Conservation (phyloP, 2,888 invertebrate species). For the Oxyscelio sp. region DNA sequence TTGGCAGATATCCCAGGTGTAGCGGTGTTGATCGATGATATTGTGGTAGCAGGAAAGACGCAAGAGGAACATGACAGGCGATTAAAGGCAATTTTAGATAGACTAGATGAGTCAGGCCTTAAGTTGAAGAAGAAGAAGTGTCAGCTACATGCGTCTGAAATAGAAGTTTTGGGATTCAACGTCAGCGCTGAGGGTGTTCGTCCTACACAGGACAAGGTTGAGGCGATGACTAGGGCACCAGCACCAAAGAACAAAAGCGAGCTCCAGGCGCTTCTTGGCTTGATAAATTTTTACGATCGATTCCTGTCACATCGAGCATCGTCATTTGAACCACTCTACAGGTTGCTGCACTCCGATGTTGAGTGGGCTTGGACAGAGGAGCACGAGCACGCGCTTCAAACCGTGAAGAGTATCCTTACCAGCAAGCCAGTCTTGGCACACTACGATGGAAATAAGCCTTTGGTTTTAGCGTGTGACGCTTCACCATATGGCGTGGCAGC, state of each 20-base stretch:
- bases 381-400: too few relatives aligned
- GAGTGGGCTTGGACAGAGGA: constrained; percentile 1
- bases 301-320: background rate
- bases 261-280: background rate
- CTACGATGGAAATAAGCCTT: background rate
- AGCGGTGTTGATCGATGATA: constrained; percentile 12
- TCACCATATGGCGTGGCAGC: constrained; percentile 10
- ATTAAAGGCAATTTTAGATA: background rate
- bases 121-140: background rate
- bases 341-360: background rate
- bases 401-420: too few relatives aligned
- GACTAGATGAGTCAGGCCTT: background rate
- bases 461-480: constrained; percentile 25
- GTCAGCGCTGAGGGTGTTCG: background rate
- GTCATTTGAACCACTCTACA: constrained; percentile 10
- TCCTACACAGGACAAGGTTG: background rate
- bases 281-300: constrained; percentile 11
- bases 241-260: background rate
- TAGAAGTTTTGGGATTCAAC: background rate
- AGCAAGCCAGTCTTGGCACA: background rate
- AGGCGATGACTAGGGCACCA: background rate
- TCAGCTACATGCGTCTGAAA: too few relatives aligned
- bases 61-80: background rate
- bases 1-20: constrained; percentile 4
- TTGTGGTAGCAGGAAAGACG: background rate